These are phyloP conservation scores for Sebastes oblongus DNA, from an alignment of 2,797 vertebrate genomes.

Conservation along the genomic window DNA sequence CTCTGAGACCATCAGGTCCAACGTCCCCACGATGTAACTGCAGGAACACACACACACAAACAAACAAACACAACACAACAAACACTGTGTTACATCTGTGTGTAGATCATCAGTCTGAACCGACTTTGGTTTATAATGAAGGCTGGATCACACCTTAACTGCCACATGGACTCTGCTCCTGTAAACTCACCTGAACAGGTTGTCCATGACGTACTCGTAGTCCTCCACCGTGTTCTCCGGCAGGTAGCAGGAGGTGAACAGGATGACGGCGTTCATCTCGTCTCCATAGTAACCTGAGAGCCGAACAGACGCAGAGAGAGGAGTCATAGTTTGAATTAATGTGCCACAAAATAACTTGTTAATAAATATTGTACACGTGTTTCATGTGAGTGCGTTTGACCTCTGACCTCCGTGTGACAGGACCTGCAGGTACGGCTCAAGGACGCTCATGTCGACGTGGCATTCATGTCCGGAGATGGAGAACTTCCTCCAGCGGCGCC, in stretches of 20 bases:
- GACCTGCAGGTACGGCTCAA: constrained; percentile 86
- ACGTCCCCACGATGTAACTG: constrained; percentile 87
- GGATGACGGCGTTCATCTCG: constrained; percentile 84
- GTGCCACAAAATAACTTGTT: background rate
- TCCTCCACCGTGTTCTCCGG: constrained; percentile 82
- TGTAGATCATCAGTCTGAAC: background rate
- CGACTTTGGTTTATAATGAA: too few relatives aligned
- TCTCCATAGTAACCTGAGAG: constrained; percentile 85
- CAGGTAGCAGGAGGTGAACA: constrained; percentile 87
- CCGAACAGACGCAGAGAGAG: constrained; percentile 1
- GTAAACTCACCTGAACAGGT: constrained; percentile 83
- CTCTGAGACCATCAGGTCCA: constrained; percentile 88
- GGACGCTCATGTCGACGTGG: constrained; percentile 83
- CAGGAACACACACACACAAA: background rate
- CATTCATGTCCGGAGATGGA: constrained; percentile 74
- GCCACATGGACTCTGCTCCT: too few relatives aligned
- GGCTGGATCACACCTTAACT: too few relatives aligned
- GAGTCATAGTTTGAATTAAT: background rate
- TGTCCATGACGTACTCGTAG: constrained; percentile 88
- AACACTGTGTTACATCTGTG: background rate
- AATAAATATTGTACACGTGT: background rate
- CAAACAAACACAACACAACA: background rate
- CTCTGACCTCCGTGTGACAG: constrained; percentile 86
- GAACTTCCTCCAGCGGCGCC: constrained; percentile 85
- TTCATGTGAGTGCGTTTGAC: background rate